Percentiles rank a stretch among this genome's conserved stretches.
These are phyloP conservation scores for Physocephala rufipes DNA, from an alignment of 2,888 invertebrate species.

Conservation along the genomic window DNA sequence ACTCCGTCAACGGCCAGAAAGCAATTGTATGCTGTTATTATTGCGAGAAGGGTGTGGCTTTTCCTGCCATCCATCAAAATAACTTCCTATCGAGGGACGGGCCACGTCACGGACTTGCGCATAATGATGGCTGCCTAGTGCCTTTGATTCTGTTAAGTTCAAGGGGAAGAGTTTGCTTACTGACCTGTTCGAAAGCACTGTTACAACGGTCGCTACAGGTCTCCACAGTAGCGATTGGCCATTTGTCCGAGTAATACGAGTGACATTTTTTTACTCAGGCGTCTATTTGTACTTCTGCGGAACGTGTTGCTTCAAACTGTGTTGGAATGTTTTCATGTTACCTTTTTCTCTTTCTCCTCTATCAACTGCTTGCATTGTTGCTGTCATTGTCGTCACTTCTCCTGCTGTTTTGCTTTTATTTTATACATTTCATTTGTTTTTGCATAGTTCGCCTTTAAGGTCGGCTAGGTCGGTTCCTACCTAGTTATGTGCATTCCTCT, in stretches of 20 bases:
- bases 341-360: too few relatives aligned
- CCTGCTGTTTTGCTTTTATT: conserved; percentile 44
- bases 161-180: conserved; percentile 55
- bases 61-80: conserved; percentile 55
- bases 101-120: conserved; percentile 55
- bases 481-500: conserved; percentile 45
- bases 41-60: conserved; percentile 57
- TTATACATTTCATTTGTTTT: conserved; percentile 57
- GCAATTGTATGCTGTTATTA: conserved; percentile 41
- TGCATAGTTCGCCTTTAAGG: conserved; percentile 49
- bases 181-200: conserved; percentile 39
- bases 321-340: conserved; percentile 52
- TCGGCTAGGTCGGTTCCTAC: too few relatives aligned
- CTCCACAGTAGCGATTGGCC: conserved; percentile 60
- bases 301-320: conserved; percentile 52
- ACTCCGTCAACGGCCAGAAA: conserved; percentile 38
- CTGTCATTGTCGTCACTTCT: conserved; percentile 2
- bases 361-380: neutral
- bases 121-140: conserved; percentile 35
- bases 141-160: conserved; percentile 36
- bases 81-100: conserved; percentile 15
- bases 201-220: conserved; percentile 43
- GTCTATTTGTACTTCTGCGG: conserved; percentile 44
- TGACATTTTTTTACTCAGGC: conserved; percentile 36
- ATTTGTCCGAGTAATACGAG: neutral